Percentiles rank a stretch among this genome's conserved stretches.
Conservation (phyloP, 1,140 invertebrate species). For the Helicoverpa zea region DNA sequence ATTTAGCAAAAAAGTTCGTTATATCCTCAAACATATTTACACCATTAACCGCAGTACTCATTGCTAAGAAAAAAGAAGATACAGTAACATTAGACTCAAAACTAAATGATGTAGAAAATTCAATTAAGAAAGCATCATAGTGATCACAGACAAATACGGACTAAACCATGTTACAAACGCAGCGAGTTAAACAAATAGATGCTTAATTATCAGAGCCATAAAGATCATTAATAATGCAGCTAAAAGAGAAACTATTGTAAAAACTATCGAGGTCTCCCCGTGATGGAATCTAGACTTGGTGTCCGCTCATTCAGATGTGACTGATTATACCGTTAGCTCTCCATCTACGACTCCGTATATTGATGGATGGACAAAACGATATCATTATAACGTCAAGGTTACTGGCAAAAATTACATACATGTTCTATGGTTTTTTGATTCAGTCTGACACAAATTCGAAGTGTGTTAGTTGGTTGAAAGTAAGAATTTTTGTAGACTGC, state of each 20-base stretch:
- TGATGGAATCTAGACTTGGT: constrained; percentile 59
- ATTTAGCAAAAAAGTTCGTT: neutral
- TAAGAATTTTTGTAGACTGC: neutral
- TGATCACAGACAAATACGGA: constrained; percentile 44
- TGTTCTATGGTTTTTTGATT: constrained; percentile 9
- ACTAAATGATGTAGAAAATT: constrained; percentile 50
- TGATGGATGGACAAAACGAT: constrained; percentile 36
- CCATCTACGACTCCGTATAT: constrained; percentile 44
- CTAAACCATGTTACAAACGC: neutral
- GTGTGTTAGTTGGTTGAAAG: neutral
- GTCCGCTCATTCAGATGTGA: constrained; percentile 59
- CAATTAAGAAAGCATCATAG: constrained; percentile 48
- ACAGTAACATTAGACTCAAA: constrained; percentile 29
- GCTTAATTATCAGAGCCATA: constrained; percentile 46
- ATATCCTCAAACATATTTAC: neutral
- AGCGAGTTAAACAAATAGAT: constrained; percentile 22
- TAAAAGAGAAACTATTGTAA: constrained; percentile 65
- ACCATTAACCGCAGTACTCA: neutral
- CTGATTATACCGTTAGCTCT: constrained; percentile 58
- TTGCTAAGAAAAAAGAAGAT: constrained; percentile 4
- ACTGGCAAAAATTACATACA: constrained; percentile 41
- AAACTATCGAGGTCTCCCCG: constrained; percentile 60
- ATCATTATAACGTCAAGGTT: constrained; percentile 41
- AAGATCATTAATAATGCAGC: constrained; percentile 44
- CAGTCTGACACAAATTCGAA: constrained; percentile 15